A percentile compares a stretch with the other conserved stretches of the same genome.
Evolutionary conservation across 64 coral and sea anemone genomes (phyloP).

Genomic region (Anthopleura sola): DNA sequence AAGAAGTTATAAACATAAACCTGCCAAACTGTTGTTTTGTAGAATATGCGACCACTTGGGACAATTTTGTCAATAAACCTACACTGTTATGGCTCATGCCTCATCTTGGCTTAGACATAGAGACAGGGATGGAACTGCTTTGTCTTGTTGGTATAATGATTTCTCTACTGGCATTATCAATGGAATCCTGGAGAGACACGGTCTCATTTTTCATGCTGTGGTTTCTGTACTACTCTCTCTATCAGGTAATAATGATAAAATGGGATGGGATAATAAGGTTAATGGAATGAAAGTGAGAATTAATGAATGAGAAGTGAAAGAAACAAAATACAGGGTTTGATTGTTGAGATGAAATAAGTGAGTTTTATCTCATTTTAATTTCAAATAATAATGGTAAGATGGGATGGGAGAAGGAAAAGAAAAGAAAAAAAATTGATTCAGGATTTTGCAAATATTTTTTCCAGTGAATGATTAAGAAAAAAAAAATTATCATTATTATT

Average conservation of each 20-base stretch:
- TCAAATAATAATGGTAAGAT: too few relatives aligned
- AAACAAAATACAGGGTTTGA: too few relatives aligned
- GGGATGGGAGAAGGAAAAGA: too few relatives aligned
- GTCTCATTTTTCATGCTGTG: conserved; percentile 64
- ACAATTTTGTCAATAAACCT: conserved; percentile 55
- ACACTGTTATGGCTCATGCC: conserved; percentile 82
- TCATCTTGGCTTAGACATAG: conserved; percentile 65
- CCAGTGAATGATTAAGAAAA: not conserved
- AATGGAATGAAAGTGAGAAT: too few relatives aligned
- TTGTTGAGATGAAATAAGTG: too few relatives aligned
- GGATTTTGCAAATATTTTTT: too few relatives aligned
- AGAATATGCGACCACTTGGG: not conserved
- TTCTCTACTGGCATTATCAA: conserved; percentile 66
- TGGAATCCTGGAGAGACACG: conserved; percentile 63
- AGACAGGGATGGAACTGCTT: conserved; percentile 82
- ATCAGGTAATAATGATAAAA: too few relatives aligned
- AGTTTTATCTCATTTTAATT: too few relatives aligned
- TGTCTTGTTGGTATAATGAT: conserved; percentile 55
- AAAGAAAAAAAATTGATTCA: too few relatives aligned
- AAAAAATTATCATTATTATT: too few relatives aligned
- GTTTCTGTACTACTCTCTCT: conserved; percentile 88
- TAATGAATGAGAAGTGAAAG: too few relatives aligned
- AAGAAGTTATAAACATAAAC: not conserved
- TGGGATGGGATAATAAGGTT: too few relatives aligned
- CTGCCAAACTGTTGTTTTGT: not conserved